Percentiles rank a stretch among this genome's conserved stretches.
Evolutionary conservation across 2,888 invertebrate species (phyloP).

Genomic region (Euproctis similis): DNA sequence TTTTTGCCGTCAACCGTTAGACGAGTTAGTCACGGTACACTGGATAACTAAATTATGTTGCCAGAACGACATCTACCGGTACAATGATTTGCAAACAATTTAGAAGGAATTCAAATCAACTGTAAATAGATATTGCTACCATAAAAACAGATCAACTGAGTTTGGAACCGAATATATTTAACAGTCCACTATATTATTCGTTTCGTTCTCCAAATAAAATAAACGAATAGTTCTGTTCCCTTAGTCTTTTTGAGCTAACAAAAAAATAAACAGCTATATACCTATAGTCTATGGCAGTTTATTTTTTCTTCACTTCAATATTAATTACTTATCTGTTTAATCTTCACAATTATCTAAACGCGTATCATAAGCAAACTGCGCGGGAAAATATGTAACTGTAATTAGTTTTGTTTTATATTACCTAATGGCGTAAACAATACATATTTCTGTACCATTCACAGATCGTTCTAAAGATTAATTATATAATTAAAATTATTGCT

Average conservation of each 20-base stretch:
- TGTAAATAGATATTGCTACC: too few relatives aligned
- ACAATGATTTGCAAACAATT: conserved; percentile 21
- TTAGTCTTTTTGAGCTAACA: too few relatives aligned
- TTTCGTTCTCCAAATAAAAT: too few relatives aligned
- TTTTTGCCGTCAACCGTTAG: conserved; percentile 9
- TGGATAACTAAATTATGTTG: conserved; percentile 25
- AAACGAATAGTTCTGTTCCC: too few relatives aligned
- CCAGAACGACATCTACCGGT: conserved; percentile 16
- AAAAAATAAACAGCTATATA: too few relatives aligned
- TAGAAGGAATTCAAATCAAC: conserved; percentile 5
- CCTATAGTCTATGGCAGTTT: too few relatives aligned
- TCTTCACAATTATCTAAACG: too few relatives aligned
- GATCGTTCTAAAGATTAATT: conserved; percentile 10
- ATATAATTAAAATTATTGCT: conserved; percentile 18
- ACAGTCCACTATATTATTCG: too few relatives aligned
- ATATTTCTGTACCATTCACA: conserved; percentile 4
- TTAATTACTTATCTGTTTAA: too few relatives aligned
- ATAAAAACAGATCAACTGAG: too few relatives aligned
- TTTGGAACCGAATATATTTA: too few relatives aligned
- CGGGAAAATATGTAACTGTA: conserved; percentile 16
- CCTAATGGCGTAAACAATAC: conserved; percentile 7
- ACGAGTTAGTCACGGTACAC: conserved; percentile 21
- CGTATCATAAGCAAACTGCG: conserved; percentile 11
- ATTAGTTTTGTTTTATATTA: conserved; percentile 8
- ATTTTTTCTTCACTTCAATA: too few relatives aligned